Percentiles rank a stretch among this genome's conserved stretches.
phyloP scores from a whole-genome alignment of 1,140 invertebrate genomes.

The Drosophila bifasciata region DNA sequence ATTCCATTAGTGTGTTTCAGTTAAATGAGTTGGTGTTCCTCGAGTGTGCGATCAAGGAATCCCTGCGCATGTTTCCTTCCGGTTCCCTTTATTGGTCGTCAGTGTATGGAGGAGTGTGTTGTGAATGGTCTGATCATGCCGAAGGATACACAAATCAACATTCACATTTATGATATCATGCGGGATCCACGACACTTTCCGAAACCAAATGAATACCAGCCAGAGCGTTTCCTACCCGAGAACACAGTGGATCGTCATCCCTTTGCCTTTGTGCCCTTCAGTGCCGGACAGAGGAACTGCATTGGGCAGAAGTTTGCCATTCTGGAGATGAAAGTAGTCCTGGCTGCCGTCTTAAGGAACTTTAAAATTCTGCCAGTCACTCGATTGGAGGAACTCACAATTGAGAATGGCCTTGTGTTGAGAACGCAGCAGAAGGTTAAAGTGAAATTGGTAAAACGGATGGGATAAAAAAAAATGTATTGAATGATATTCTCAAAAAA shows the following conservation, averaged over 20 bases:
- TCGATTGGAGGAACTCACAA: constrained; percentile 42
- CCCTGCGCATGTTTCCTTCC: constrained; percentile 87
- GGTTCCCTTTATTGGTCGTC: constrained; percentile 87
- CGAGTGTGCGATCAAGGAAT: constrained; percentile 88
- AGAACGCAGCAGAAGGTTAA: constrained; percentile 51
- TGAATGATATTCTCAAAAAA: no score
- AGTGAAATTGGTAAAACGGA: constrained; percentile 18
- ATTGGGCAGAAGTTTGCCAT: constrained; percentile 84
- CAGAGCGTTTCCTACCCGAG: constrained; percentile 90
- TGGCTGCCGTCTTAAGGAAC: constrained; percentile 81
- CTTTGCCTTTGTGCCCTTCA: constrained; percentile 87
- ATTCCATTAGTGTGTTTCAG: constrained; percentile 85
- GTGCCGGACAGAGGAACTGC: constrained; percentile 72
- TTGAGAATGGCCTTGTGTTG: constrained; percentile 63
- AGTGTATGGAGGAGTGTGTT: constrained; percentile 84
- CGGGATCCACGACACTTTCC: constrained; percentile 86
- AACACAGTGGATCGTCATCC: constrained; percentile 83
- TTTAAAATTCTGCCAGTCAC: constrained; percentile 62
- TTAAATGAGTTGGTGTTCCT: constrained; percentile 87
- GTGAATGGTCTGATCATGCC: constrained; percentile 84
- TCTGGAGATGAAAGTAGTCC: constrained; percentile 83
- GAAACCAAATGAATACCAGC: constrained; percentile 89
- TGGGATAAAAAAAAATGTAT: no score
- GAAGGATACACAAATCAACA: constrained; percentile 83
- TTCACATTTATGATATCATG: constrained; percentile 86